A percentile compares a stretch with the other conserved stretches of the same genome.
Conservation (phyloP, 2,888 invertebrate species). For the Acheta domesticus region DNA sequence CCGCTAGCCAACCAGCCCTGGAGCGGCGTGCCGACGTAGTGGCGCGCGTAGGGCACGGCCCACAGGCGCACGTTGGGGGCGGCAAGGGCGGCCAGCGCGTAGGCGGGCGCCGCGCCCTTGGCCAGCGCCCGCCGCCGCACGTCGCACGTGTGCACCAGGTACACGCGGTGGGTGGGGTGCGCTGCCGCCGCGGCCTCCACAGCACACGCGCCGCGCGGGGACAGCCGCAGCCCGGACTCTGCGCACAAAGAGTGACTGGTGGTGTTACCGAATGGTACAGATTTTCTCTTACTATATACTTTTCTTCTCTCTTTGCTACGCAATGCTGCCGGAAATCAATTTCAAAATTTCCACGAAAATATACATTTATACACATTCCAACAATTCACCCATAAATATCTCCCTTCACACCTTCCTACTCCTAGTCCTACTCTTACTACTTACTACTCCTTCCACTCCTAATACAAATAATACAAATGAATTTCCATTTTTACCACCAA, state of each 20-base stretch:
- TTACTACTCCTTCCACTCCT: too few relatives aligned
- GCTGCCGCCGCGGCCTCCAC: background rate
- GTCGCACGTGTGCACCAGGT: background rate
- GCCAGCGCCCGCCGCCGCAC: background rate
- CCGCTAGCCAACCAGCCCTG: slow-evolving; percentile 53
- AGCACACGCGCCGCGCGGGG: background rate
- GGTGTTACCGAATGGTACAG: too few relatives aligned
- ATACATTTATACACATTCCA: too few relatives aligned
- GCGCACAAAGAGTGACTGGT: background rate
- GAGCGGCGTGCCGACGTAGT: slow-evolving; percentile 52
- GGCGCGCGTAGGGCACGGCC: background rate
- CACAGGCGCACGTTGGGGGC: background rate
- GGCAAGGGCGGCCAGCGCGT: background rate
- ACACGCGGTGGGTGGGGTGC: background rate
- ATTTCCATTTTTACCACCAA: too few relatives aligned
- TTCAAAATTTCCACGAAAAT: too few relatives aligned
- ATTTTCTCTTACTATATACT: too few relatives aligned
- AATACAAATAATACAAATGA: too few relatives aligned
- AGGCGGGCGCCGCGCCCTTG: background rate
- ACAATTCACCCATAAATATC: too few relatives aligned
- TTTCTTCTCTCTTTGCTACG: too few relatives aligned
- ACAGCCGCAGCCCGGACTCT: background rate
- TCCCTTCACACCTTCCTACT: too few relatives aligned
- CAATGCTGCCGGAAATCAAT: too few relatives aligned
- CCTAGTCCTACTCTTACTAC: too few relatives aligned